Base-by-base conservation (phyloP, 2,113 vertebrate species). In the Tachysurus vachellii region DNA sequence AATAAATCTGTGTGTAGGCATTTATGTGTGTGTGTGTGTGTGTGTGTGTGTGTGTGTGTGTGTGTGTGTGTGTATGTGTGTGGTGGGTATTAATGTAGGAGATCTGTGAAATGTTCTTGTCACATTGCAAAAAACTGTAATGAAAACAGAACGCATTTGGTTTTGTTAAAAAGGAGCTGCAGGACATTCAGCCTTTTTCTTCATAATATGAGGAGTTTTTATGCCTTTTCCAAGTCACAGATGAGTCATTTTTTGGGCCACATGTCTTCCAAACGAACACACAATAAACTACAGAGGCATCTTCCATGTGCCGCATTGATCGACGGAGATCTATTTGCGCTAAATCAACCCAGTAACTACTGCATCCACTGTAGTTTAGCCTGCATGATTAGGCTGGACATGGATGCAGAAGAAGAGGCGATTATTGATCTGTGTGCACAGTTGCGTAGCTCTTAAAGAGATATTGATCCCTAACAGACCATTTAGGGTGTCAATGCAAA, bases 381-480 rank as follows among this genome's bases (percentile, higher is more conserved):
- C 53, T 44, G 50, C 84, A 75, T 64, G 84, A 88, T 88, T 76
- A 84, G 42, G 44, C 79, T 76, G 53, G 66, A 82, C 85, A 61
- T 86, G 82, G 56, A 47, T 76, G 42, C 56, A 80, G 79, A 79
- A 80, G 62, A 61, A 84, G 71, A 56, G 76, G 71, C 17, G 6
- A 47, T 83, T 83, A 88, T 88, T 79, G 88, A 89, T 86, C 71
- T 71, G 84, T 50, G 19, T 82, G 64, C 57, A 56, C 5, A 44
- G 70, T 73, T 26, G 56, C 54, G 56, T 19, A 64, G 70, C 42
- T 28, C 21, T 82, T n/a, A 75, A 85, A 88, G 83, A 88, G 42
- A 71, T 80, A 89, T 89, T 28, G 84, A 89, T 80, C 86, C 73
- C 11, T 84, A 86, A 71, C 83, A 50, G 53, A 85, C 80, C 84